Conservation (phyloP, 2,888 invertebrate species). For the Baronia brevicornis region DNA sequence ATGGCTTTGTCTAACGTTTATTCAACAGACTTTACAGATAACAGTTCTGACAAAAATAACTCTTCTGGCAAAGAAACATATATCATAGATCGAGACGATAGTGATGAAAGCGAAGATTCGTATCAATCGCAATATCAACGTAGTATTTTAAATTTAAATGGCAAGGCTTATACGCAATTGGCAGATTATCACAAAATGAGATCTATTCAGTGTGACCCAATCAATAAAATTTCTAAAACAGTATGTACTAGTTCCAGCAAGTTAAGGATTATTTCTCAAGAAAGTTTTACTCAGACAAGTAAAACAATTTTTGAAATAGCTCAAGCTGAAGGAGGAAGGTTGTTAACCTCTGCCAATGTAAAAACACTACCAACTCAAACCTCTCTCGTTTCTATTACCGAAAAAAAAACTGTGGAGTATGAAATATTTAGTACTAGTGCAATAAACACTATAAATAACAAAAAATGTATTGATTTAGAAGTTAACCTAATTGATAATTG, state of each 20-base stretch:
- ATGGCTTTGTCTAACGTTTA: conserved; percentile 51
- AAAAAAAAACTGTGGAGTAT: conserved; percentile 46
- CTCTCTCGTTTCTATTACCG: conserved; percentile 49
- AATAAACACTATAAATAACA: conserved; percentile 1
- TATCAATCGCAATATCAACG: conserved; percentile 28
- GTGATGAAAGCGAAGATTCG: conserved; percentile 46
- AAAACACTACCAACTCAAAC: conserved; percentile 59
- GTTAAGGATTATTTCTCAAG: conserved; percentile 39
- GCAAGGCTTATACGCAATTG: conserved; percentile 15
- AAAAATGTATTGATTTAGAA: not conserved
- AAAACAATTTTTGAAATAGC: conserved; percentile 73
- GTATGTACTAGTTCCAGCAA: conserved; percentile 24
- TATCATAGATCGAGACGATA: conserved; percentile 48
- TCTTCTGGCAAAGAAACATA: conserved; percentile 62
- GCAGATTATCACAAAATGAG: conserved; percentile 20
- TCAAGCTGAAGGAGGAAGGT: conserved; percentile 33
- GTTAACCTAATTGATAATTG: no score
- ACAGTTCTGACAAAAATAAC: conserved; percentile 51
- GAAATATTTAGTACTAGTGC: conserved; percentile 27
- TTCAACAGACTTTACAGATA: conserved; percentile 58
- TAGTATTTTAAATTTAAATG: conserved; percentile 30
- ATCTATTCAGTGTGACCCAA: conserved; percentile 20
- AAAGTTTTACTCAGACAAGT: conserved; percentile 74
- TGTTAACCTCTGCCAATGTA: conserved; percentile 21
- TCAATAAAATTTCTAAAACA: conserved; percentile 22